Conservation (phyloP, 2,888 invertebrate species). For the Pasiphila rectangulata region DNA sequence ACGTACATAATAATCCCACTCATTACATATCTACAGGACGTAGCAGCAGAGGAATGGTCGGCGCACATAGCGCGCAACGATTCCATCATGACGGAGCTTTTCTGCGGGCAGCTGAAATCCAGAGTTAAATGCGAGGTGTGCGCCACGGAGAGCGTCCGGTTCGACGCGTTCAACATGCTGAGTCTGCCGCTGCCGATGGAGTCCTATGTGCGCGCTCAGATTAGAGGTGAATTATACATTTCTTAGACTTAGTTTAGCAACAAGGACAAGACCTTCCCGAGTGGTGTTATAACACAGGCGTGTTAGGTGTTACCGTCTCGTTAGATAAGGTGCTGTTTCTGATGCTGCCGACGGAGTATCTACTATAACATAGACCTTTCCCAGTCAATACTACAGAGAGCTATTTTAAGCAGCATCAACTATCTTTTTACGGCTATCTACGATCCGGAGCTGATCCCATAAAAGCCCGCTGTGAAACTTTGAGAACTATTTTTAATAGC, state of each 20-base stretch:
- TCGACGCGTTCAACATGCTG: slow-evolving; percentile 95
- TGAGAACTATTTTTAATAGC: no score
- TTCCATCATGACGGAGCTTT: slow-evolving; percentile 93
- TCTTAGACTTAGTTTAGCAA: neutral
- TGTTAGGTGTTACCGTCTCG: no score
- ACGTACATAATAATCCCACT: neutral
- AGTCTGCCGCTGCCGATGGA: slow-evolving; percentile 95
- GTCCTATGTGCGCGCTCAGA: slow-evolving; percentile 88
- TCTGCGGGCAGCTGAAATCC: slow-evolving; percentile 95
- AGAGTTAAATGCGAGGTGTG: slow-evolving; percentile 91
- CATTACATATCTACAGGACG: slow-evolving; percentile 48
- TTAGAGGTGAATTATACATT: slow-evolving; percentile 81
- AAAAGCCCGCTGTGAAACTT: no score
- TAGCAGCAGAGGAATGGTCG: slow-evolving; percentile 90
- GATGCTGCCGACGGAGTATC: no score
- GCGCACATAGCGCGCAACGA: slow-evolving; percentile 90
- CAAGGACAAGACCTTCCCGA: neutral
- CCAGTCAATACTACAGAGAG: no score
- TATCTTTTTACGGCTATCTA: no score
- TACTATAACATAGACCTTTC: no score
- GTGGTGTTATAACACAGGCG: neutral
- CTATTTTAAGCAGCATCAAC: no score
- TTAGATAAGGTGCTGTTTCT: no score
- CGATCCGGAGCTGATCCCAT: no score
- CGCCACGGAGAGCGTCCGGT: slow-evolving; percentile 90